Conservation (phyloP, 2,113 vertebrate genomes). For the Burhinus oedicnemus region DNA sequence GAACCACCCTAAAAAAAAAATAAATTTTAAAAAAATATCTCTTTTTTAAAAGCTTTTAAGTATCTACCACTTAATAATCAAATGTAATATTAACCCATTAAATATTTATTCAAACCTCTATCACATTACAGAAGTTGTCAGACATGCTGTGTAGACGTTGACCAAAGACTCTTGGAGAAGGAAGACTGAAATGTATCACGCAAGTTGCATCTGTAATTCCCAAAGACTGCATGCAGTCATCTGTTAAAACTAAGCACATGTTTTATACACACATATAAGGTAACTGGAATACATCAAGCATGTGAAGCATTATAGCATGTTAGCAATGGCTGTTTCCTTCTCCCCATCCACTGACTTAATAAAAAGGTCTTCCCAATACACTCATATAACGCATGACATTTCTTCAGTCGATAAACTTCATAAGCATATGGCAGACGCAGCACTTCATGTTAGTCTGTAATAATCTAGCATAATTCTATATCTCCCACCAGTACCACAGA, state of each 20-base stretch:
- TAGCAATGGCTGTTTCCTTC: not conserved
- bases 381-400: not conserved
- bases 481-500: not conserved
- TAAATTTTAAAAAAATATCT: no score
- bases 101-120: constrained; percentile 71
- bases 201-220: constrained; percentile 87
- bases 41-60: not conserved
- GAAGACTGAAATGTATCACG: constrained; percentile 89
- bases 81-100: not conserved
- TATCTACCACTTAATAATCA: not conserved
- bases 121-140: constrained; percentile 78
- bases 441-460: not conserved
- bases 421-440: not conserved
- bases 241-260: constrained; percentile 81
- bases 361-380: not conserved
- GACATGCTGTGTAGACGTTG: constrained; percentile 83
- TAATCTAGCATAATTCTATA: not conserved
- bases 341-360: not conserved
- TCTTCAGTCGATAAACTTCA: not conserved
- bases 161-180: constrained; percentile 83
- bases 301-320: not conserved
- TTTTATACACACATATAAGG: not conserved
- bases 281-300: not conserved
- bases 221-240: constrained; percentile 79
- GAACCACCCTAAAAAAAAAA: constrained; percentile 36